These are phyloP conservation scores for Acanthiza pusilla DNA, from an alignment of 2,797 vertebrate genomes.

Conservation along the genomic window DNA sequence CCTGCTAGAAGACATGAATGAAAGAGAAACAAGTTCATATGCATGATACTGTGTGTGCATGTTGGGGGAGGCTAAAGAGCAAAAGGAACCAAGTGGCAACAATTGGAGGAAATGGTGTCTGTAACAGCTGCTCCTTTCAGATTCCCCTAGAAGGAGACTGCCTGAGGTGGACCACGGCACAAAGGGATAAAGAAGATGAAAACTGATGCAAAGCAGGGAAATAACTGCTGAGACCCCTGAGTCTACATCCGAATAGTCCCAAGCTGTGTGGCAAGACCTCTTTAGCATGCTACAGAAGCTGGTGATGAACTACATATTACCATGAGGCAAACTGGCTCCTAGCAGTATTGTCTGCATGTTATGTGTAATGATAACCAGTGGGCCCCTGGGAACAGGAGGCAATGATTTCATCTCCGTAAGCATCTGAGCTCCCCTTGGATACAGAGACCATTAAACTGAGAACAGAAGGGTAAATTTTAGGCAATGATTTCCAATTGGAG, in stretches of 20 bases:
- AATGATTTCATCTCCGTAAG: conserved; percentile 78
- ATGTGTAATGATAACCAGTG: conserved; percentile 78
- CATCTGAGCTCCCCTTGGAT: conserved; percentile 83
- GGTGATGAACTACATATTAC: conserved; percentile 87
- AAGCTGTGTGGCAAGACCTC: conserved; percentile 80
- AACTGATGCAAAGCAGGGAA: conserved; percentile 84
- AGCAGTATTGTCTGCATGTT: conserved; percentile 71
- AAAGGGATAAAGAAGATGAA: conserved; percentile 90
- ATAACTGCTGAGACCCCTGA: conserved; percentile 83
- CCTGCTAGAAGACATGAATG: conserved; percentile 80
- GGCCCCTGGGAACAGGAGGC: conserved; percentile 73
- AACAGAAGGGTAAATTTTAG: conserved; percentile 87
- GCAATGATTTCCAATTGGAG: conserved; percentile 79
- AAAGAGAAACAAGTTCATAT: conserved; percentile 84
- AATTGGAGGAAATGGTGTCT: conserved; percentile 85
- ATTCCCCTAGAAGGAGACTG: conserved; percentile 79
- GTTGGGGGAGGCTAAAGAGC: conserved; percentile 17
- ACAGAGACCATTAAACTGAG: conserved; percentile 80
- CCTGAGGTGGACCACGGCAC: conserved; percentile 74
- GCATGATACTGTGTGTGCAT: conserved; percentile 69
- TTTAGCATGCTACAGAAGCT: conserved; percentile 81
- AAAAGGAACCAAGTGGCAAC: conserved; percentile 74
- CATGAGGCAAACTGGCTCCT: conserved; percentile 74
- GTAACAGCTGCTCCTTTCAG: conserved; percentile 89
- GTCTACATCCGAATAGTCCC: conserved; percentile 76